These are phyloP conservation scores for Dromas ardeola DNA, from an alignment of 2,113 vertebrate genomes.

Conservation along the genomic window DNA sequence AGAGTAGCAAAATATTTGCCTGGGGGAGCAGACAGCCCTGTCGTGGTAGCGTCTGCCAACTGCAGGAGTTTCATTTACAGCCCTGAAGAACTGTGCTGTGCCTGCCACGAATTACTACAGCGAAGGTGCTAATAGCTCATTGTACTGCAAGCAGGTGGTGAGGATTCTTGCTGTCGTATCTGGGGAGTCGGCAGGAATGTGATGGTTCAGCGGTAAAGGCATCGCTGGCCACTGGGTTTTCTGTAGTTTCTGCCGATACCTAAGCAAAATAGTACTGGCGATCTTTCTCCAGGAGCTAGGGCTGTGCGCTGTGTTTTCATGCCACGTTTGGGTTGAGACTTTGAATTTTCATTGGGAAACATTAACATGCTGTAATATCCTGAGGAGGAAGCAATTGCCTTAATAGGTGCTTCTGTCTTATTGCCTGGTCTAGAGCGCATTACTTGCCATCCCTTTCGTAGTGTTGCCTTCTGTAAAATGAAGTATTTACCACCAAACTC, in stretches of 20 bases:
- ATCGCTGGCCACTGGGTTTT: neutral
- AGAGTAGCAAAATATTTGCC: neutral
- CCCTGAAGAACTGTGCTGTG: neutral
- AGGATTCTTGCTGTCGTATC: neutral
- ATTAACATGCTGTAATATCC: neutral
- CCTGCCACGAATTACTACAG: neutral
- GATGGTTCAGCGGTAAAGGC: neutral
- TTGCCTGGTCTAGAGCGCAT: neutral
- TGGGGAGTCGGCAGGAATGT: neutral
- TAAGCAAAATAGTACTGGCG: neutral
- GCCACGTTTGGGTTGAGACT: neutral
- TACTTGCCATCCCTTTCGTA: neutral
- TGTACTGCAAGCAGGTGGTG: neutral
- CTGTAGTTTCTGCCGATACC: neutral
- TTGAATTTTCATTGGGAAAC: neutral
- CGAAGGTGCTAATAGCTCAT: neutral
- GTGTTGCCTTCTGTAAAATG: neutral
- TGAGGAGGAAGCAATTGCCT: neutral
- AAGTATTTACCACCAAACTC: neutral
- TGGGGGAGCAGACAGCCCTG: neutral
- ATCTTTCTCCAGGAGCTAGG: neutral
- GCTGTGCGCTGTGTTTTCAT: neutral
- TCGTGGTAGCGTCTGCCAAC: neutral
- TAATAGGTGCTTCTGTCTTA: neutral
- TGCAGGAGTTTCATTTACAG: neutral